These are phyloP conservation scores for Rhinolophus sinicus DNA, from an alignment of 2,113 vertebrate species.

Conservation along the genomic window DNA sequence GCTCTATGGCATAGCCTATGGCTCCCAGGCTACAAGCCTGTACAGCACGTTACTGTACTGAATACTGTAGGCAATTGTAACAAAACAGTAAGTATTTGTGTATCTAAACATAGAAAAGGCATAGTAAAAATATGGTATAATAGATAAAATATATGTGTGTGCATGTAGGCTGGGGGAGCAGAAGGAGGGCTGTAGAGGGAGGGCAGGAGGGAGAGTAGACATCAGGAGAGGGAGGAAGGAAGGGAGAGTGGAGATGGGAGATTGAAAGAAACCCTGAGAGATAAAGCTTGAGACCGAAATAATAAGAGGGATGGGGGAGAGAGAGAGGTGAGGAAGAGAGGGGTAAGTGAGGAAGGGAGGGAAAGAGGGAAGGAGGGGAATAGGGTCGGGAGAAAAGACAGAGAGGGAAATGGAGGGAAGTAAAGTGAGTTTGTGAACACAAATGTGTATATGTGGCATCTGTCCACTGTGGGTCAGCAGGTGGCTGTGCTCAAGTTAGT, in stretches of 20 bases:
- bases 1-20: accelerated
- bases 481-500: neutral
- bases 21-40: neutral
- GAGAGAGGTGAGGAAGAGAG: neutral
- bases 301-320: neutral
- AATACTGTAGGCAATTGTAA: neutral
- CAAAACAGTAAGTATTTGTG: neutral
- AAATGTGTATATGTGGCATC: neutral
- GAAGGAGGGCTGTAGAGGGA: neutral
- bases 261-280: neutral
- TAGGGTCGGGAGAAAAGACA: neutral
- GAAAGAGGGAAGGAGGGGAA: neutral
- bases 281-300: neutral
- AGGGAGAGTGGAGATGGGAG: neutral
- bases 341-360: neutral
- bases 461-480: no score
- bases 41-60: neutral
- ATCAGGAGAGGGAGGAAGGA: neutral
- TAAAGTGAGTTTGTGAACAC: neutral
- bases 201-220: neutral
- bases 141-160: neutral
- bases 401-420: neutral
- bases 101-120: neutral
- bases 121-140: neutral
- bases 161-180: neutral